These are phyloP conservation scores for Tapirus indicus DNA, from an alignment of 2,797 vertebrate species.

Conservation along the genomic window DNA sequence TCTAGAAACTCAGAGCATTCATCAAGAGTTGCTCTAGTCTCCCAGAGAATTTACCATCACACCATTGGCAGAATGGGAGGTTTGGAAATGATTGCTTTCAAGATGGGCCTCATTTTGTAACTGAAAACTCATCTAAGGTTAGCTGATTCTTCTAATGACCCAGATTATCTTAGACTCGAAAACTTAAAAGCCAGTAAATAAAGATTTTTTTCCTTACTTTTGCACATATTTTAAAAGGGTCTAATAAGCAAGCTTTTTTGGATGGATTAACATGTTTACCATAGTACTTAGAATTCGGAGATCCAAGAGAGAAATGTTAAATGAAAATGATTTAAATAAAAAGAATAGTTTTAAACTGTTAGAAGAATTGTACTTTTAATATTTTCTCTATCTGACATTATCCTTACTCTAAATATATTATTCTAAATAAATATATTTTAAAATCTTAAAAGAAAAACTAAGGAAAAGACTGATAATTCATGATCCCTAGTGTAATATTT, in stretches of 20 bases:
- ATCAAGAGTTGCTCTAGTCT: neutral
- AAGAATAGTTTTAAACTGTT: neutral
- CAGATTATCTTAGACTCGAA: neutral
- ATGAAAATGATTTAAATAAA: slow-evolving; percentile 33
- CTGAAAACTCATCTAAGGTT: neutral
- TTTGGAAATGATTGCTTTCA: slow-evolving; percentile 11
- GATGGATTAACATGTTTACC: neutral
- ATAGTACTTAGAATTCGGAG: neutral
- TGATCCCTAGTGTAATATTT: neutral
- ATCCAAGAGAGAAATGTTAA: neutral
- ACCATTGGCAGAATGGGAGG: neutral
- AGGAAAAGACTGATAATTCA: neutral
- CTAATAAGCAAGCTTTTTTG: neutral
- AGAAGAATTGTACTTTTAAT: neutral
- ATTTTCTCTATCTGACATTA: neutral
- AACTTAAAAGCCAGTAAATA: neutral
- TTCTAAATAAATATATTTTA: neutral
- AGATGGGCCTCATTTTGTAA: neutral
- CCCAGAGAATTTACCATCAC: neutral
- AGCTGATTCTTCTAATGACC: neutral
- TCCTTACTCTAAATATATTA: neutral
- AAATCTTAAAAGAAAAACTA: neutral
- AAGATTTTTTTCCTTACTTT: neutral
- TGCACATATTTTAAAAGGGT: neutral
- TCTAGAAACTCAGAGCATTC: neutral